Evolutionary conservation across 2,888 invertebrate species (phyloP).

Genomic region (Orthosia incerta): DNA sequence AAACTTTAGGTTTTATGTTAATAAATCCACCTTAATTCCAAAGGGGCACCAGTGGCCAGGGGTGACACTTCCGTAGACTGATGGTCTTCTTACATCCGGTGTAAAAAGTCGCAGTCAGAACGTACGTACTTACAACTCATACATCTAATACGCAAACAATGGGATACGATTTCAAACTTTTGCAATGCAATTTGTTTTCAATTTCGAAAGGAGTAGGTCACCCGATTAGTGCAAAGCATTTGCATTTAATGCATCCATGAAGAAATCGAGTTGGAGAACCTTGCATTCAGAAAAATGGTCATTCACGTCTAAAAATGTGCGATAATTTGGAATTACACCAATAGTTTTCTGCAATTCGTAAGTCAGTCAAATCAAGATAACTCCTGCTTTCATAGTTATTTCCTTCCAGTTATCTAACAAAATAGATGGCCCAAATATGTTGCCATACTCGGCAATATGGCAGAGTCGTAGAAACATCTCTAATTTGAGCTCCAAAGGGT

Average conservation of each 20-base stretch:
- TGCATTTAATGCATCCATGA: conserved; percentile 27
- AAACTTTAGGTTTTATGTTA: conserved; percentile 50
- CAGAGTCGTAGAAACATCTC: conserved; percentile 46
- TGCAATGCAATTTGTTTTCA: conserved; percentile 47
- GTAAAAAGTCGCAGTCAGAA: conserved; percentile 12
- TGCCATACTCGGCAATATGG: conserved; percentile 39
- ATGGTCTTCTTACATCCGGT: conserved; percentile 71
- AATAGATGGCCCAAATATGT: conserved; percentile 28
- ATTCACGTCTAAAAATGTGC: background rate
- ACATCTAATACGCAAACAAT: conserved; percentile 38
- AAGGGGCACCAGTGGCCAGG: conserved; percentile 61
- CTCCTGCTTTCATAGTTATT: background rate
- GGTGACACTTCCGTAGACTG: conserved; percentile 71
- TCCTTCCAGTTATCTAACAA: background rate
- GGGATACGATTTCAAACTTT: conserved; percentile 21
- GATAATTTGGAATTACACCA: background rate
- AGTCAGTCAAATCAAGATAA: background rate
- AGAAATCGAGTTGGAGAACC: conserved; percentile 22
- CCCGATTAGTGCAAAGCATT: conserved; percentile 18
- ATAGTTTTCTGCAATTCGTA: background rate
- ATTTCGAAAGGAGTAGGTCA: conserved; percentile 28
- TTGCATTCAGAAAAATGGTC: background rate
- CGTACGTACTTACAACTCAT: conserved; percentile 21
- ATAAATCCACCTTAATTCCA: conserved; percentile 51
- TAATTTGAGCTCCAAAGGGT: conserved; percentile 75